Conservation (phyloP, 2,113 vertebrate genomes). For the Nansenia antarctica region DNA sequence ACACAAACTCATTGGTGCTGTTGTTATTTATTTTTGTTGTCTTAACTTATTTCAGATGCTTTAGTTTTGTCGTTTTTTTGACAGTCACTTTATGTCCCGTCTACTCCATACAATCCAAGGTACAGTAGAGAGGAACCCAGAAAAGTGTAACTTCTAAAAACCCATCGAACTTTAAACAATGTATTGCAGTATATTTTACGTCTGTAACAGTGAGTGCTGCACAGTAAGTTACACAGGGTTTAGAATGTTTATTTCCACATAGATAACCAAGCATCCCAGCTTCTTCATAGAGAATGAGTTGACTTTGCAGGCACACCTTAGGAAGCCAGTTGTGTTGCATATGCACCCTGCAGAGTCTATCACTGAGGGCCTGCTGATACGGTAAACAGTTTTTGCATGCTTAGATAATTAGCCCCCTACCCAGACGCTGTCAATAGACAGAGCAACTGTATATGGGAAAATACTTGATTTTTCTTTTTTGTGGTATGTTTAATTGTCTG, state of each 20-base stretch:
- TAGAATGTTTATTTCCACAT: conserved; percentile 44
- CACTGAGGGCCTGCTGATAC: conserved; percentile 14
- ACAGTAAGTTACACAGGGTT: conserved; percentile 32
- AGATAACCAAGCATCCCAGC: conserved; percentile 50
- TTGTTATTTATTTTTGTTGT: conserved; percentile 59
- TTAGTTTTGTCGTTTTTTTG: conserved; percentile 48
- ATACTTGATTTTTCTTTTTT: conserved; percentile 78
- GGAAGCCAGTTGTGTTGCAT: conserved; percentile 51
- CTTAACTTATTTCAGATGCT: conserved; percentile 50
- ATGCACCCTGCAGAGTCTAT: conserved; percentile 60
- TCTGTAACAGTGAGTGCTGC: conserved; percentile 41
- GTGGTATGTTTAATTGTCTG: conserved; percentile 41
- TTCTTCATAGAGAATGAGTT: conserved; percentile 39
- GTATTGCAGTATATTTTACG: conserved; percentile 50
- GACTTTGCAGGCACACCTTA: conserved; percentile 36
- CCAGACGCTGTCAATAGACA: conserved; percentile 45
- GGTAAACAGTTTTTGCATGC: conserved; percentile 59
- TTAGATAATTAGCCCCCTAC: conserved; percentile 52
- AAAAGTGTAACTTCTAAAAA: conserved; percentile 1
- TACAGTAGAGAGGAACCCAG: conserved; percentile 20
- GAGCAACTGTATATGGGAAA: conserved; percentile 59
- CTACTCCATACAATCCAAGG: conserved; percentile 29
- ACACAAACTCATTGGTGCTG: conserved; percentile 49
- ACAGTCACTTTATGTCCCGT: conserved; percentile 53
- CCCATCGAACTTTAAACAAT: conserved; percentile 42